Conservation (phyloP, 2,113 vertebrate genomes). For the Ardeotis arabs region DNA sequence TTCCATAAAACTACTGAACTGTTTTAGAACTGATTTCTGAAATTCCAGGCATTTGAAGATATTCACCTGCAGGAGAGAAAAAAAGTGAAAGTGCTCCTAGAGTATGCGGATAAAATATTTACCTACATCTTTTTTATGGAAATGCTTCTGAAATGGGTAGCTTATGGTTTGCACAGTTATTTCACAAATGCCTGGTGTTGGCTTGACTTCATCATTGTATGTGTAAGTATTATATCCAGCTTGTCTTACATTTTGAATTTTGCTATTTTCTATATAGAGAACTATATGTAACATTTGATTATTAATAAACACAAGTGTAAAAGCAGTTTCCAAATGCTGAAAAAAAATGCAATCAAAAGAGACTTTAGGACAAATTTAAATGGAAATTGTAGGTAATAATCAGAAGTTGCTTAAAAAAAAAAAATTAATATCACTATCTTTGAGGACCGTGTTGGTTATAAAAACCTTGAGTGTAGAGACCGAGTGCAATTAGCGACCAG, state of each 20-base stretch:
- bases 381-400: background rate
- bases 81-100: constrained; percentile 79
- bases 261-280: background rate
- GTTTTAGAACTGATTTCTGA: constrained; percentile 6
- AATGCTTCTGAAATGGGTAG: constrained; percentile 94
- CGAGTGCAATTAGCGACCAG: background rate
- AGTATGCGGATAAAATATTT: constrained; percentile 88
- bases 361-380: background rate
- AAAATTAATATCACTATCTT: background rate
- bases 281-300: background rate
- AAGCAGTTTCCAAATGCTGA: background rate
- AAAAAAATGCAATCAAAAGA: background rate
- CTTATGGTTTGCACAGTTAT: constrained; percentile 92
- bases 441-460: background rate
- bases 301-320: background rate
- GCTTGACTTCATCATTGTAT: constrained; percentile 94
- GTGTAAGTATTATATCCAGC: constrained; percentile 71
- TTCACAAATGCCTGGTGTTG: constrained; percentile 97
- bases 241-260: background rate
- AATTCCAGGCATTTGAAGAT: constrained; percentile 91
- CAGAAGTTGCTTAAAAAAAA: background rate
- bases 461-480: background rate
- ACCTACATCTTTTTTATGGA: constrained; percentile 92
- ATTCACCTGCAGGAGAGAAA: constrained; percentile 78
- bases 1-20: background rate